A percentile compares a stretch with the other conserved stretches of the same genome.
phyloP scores from a whole-genome alignment of 2,113 vertebrate species.

The Pachypanchax playfairii region DNA sequence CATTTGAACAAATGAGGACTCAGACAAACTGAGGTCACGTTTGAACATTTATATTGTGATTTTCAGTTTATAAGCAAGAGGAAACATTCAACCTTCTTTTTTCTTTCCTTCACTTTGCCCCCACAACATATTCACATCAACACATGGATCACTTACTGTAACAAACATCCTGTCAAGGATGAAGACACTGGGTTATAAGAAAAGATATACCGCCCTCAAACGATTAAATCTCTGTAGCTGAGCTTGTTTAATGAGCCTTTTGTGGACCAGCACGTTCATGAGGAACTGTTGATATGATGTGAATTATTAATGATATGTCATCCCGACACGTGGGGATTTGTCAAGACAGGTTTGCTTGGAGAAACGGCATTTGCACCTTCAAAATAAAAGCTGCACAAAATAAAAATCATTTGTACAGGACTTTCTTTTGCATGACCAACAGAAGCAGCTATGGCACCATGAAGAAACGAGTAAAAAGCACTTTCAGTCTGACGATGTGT shows the following conservation, averaged over 20 bases:
- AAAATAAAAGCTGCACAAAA: slow-evolving; percentile 47
- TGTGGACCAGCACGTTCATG: background rate
- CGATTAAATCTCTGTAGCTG: background rate
- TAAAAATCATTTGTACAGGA: slow-evolving; percentile 38
- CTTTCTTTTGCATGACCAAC: slow-evolving; percentile 1
- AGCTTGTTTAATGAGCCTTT: slow-evolving; percentile 11
- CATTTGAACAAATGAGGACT: slow-evolving; percentile 47
- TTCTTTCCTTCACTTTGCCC: slow-evolving; percentile 57
- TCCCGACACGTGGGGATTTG: slow-evolving; percentile 22
- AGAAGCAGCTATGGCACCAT: slow-evolving; percentile 47
- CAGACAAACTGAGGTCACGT: slow-evolving; percentile 43
- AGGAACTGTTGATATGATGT: slow-evolving; percentile 8
- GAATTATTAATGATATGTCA: slow-evolving; percentile 36
- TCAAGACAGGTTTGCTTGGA: slow-evolving; percentile 13
- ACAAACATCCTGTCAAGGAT: slow-evolving; percentile 60
- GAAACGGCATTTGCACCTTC: slow-evolving; percentile 45
- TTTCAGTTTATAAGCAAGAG: slow-evolving; percentile 78
- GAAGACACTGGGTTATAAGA: slow-evolving; percentile 54
- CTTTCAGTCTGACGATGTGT: slow-evolving; percentile 40
- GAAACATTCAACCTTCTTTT: slow-evolving; percentile 56
- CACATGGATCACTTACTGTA: slow-evolving; percentile 80
- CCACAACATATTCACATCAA: slow-evolving; percentile 59
- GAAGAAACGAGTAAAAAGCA: slow-evolving; percentile 40
- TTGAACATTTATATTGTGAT: slow-evolving; percentile 81
- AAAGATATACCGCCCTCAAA: slow-evolving; percentile 37